These are phyloP conservation scores for Microctenopoma stevenorrisi DNA, from an alignment of 2,797 vertebrate genomes.

Conservation along the genomic window DNA sequence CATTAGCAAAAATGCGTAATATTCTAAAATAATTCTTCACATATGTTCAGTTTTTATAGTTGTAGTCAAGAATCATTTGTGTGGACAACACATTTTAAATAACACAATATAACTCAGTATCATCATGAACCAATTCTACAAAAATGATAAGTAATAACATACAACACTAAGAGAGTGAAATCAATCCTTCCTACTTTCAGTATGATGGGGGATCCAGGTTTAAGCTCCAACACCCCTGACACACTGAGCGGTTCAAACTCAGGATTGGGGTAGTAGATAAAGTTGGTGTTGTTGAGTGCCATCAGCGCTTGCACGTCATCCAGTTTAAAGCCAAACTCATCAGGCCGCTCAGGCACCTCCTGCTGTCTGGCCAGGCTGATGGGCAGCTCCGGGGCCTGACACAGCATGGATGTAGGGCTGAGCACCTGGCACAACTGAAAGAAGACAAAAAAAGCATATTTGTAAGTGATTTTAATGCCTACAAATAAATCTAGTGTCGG, in stretches of 20 bases:
- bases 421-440: conserved; percentile 91
- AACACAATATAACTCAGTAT: not conserved
- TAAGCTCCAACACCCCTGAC: conserved; percentile 93
- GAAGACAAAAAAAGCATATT: conserved; percentile 3
- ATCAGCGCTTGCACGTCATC: conserved; percentile 93
- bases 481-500: not conserved
- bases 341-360: conserved; percentile 88
- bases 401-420: conserved; percentile 92
- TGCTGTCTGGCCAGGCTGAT: conserved; percentile 86
- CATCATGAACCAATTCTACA: not conserved
- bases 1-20: conserved; percentile 1
- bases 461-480: not conserved
- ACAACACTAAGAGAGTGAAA: not conserved
- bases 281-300: conserved; percentile 94
- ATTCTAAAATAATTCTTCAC: not conserved
- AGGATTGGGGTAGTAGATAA: conserved; percentile 96
- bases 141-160: not conserved
- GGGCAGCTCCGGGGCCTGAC: conserved; percentile 92
- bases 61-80: not conserved
- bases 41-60: not conserved
- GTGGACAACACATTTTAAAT: not conserved
- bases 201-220: conserved; percentile 97
- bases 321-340: conserved; percentile 97
- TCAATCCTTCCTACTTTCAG: conserved; percentile 87
- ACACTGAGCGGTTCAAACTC: conserved; percentile 92